Percentiles rank a stretch among this genome's conserved stretches.
Conservation (phyloP, 92 coral and sea anemone genomes). For the Umimayanthus chanpuru region DNA sequence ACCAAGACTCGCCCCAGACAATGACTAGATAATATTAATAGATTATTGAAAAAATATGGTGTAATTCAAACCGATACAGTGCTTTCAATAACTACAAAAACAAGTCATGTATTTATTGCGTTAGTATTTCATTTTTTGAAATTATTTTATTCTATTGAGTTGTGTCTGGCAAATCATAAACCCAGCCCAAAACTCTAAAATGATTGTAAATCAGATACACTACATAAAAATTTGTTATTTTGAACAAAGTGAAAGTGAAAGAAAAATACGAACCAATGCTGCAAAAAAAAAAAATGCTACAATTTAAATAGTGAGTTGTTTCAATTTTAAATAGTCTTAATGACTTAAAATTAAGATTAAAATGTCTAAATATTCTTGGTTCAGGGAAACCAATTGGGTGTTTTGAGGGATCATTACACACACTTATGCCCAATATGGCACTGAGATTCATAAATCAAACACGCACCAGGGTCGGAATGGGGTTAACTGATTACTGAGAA, state of each 20-base stretch:
- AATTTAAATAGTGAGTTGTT: not conserved
- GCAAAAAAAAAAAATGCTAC: not conserved
- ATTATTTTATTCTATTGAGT: no score
- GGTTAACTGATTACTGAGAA: no score
- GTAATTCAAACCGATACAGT: no score
- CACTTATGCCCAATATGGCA: not conserved
- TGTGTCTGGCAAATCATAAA: no score
- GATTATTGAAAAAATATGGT: no score
- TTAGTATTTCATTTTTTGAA: no score
- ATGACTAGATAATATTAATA: not conserved
- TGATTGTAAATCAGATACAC: not conserved
- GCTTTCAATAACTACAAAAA: no score
- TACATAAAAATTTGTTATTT: no score
- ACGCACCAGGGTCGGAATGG: not conserved
- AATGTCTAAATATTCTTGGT: not conserved
- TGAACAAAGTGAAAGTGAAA: not conserved
- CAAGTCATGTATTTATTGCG: not conserved
- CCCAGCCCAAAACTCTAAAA: no score
- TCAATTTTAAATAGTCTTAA: not conserved
- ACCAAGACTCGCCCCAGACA: not conserved
- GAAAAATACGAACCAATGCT: not conserved
- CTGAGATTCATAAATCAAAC: not conserved
- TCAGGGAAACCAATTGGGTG: not conserved
- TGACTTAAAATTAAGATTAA: no score
- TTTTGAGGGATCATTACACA: not conserved